Conservation (phyloP, 2,113 vertebrate species). For the pig (Sus scrofa) region DNA sequence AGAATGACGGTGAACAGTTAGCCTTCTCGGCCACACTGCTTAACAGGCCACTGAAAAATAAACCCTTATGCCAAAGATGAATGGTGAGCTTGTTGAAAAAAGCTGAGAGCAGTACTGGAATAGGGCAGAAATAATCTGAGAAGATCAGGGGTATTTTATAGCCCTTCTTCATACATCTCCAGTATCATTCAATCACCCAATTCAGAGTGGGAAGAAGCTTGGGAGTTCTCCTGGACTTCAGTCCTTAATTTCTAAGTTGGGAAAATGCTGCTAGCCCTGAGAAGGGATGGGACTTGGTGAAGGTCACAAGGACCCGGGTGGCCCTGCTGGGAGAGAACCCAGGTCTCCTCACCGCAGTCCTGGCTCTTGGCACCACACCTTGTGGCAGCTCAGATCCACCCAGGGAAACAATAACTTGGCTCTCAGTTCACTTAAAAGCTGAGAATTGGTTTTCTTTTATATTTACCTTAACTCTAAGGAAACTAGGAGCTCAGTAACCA, state of each 20-base stretch:
- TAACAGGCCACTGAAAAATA: not conserved
- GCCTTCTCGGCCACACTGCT: not conserved
- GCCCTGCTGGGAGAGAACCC: accelerated
- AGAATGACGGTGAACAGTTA: not conserved
- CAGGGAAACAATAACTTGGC: not conserved
- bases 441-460: not conserved
- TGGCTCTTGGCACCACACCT: not conserved
- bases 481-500: not conserved
- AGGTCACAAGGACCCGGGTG: not conserved
- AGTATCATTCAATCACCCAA: not conserved
- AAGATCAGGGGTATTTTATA: not conserved
- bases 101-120: not conserved
- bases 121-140: not conserved
- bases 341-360: accelerated
- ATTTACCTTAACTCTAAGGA: constrained; percentile 10
- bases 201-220: not conserved
- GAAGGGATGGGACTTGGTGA: not conserved
- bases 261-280: not conserved
- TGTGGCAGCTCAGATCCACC: not conserved
- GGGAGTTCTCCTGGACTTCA: not conserved
- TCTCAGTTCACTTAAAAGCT: not conserved
- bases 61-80: constrained; percentile 5
- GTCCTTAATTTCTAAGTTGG: not conserved
- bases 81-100: not conserved
- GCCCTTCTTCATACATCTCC: not conserved